Percentiles rank a stretch among this genome's conserved stretches.
phyloP scores from a whole-genome alignment of 2,888 invertebrate genomes.

The Drosophila sordidapex region DNA sequence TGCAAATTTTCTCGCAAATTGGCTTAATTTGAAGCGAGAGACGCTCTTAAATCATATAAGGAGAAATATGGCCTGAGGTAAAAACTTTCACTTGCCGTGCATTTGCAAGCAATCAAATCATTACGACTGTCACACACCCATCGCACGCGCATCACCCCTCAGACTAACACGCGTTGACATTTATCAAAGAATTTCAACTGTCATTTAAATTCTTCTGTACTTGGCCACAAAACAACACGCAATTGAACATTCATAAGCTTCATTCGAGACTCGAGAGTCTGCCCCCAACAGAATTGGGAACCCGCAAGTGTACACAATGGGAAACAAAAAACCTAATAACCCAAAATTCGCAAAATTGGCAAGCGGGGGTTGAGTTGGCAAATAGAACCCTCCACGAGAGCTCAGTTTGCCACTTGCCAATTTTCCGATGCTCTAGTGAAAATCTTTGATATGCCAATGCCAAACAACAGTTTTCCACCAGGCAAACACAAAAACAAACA shows the following conservation, averaged over 20 bases:
- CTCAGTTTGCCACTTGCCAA: conserved; percentile 47
- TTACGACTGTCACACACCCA: conserved; percentile 44
- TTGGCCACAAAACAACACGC: conserved; percentile 58
- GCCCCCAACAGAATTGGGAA: conserved; percentile 10
- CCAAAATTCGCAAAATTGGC: conserved; percentile 69
- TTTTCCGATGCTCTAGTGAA: conserved; percentile 67
- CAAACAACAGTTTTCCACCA: conserved; percentile 66
- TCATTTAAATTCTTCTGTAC: conserved; percentile 62
- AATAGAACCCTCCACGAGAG: conserved; percentile 30
- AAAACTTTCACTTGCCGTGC: conserved; percentile 36
- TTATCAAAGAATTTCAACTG: conserved; percentile 68
- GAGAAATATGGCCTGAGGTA: conserved; percentile 44
- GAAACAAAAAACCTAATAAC: conserved; percentile 62
- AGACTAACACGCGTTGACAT: conserved; percentile 66
- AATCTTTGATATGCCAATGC: conserved; percentile 63
- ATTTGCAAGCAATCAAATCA: conserved; percentile 72
- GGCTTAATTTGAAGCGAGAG: conserved; percentile 65
- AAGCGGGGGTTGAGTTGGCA: conserved; percentile 11
- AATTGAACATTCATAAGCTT: conserved; percentile 72
- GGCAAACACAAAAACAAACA: conserved; percentile 37
- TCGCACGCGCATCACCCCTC: neutral
- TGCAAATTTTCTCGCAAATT: conserved; percentile 53
- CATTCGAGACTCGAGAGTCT: conserved; percentile 2
- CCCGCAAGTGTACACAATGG: conserved; percentile 58
- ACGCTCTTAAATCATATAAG: conserved; percentile 45